A percentile compares a stretch with the other conserved stretches of the same genome.
Conservation (phyloP, 2,113 vertebrate species). For the Onychostoma macrolepis region DNA sequence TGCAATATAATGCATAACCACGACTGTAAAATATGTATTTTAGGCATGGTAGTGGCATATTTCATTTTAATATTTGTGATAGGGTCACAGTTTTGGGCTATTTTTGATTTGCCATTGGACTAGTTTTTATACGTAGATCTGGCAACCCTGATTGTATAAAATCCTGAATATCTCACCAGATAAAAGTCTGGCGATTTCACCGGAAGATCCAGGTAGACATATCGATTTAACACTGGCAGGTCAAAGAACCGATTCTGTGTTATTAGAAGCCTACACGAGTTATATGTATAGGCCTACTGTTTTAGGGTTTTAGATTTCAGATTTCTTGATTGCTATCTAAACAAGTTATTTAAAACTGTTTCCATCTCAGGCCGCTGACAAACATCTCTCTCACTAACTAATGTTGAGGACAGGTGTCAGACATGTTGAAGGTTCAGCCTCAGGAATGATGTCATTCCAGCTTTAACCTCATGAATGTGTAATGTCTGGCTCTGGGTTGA, state of each 20-base stretch:
- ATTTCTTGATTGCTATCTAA: background rate
- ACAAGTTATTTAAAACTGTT: background rate
- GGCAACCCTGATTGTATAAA: no score
- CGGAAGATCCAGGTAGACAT: no score
- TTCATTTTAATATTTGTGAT: no score
- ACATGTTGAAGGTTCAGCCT: background rate
- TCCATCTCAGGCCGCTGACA: background rate
- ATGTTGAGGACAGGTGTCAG: background rate
- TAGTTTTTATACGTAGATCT: no score
- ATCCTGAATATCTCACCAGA: no score
- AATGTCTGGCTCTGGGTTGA: conserved; percentile 18
- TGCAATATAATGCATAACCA: no score
- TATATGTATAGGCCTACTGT: background rate
- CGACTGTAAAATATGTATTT: no score
- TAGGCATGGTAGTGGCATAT: no score
- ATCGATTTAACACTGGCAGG: no score
- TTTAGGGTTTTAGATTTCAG: background rate
- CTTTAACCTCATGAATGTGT: conserved; percentile 24
- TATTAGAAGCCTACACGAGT: background rate
- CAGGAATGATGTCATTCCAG: conserved; percentile 13
- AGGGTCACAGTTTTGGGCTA: no score
- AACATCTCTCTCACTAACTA: background rate
- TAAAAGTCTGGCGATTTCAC: no score
- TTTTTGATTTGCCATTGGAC: no score
- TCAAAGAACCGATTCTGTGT: background rate